These are phyloP conservation scores for Pelecanoides urinatrix DNA, from an alignment of 2,113 vertebrate species.

Conservation along the genomic window DNA sequence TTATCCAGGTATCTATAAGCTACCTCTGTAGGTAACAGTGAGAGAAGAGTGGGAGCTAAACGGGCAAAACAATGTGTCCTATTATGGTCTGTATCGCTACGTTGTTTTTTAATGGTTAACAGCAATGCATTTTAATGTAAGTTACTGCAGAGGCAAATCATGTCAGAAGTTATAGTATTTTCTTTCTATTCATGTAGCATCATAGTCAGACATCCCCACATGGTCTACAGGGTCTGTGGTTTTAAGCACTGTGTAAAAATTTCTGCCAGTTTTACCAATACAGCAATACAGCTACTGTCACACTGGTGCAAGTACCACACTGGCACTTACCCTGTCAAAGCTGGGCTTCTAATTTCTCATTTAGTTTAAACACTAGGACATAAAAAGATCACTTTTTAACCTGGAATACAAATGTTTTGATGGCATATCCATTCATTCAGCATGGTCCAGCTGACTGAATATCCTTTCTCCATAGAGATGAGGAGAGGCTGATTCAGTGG, in stretches of 20 bases:
- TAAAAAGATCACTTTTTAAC: neutral
- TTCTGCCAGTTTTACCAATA: neutral
- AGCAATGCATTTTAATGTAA: neutral
- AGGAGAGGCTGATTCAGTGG: neutral
- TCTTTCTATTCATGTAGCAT: neutral
- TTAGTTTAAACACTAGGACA: neutral
- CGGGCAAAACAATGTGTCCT: neutral
- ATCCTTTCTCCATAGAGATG: neutral
- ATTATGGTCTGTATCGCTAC: neutral
- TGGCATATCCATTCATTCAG: neutral
- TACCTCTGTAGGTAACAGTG: neutral
- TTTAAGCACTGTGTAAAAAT: neutral
- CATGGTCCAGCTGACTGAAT: neutral
- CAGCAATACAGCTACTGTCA: neutral
- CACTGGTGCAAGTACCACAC: neutral
- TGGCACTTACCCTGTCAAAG: neutral
- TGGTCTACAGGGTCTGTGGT: neutral
- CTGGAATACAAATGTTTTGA: neutral
- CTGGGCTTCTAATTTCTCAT: neutral
- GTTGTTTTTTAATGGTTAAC: neutral
- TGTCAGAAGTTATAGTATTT: neutral
- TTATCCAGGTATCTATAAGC: neutral
- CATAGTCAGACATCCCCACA: rapidly evolving
- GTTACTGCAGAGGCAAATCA: neutral
- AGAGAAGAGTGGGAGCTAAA: neutral